Conservation (phyloP, 2,113 vertebrate species). For the Paradisaea rubra region DNA sequence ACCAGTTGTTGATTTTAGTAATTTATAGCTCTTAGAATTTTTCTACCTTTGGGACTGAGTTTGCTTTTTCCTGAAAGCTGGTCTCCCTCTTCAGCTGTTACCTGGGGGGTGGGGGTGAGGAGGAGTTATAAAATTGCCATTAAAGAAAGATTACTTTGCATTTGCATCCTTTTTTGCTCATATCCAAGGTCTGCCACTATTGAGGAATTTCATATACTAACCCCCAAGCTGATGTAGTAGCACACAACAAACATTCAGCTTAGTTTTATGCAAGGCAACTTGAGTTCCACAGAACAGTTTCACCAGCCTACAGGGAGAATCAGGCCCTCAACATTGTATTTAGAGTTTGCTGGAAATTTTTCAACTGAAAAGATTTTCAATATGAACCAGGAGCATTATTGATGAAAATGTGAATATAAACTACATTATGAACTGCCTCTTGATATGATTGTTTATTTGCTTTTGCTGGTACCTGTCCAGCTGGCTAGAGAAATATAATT, state of each 20-base stretch:
- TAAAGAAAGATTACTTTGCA: not conserved
- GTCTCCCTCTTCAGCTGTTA: not conserved
- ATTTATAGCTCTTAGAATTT: not conserved
- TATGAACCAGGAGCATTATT: not conserved
- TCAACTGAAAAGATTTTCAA: not conserved
- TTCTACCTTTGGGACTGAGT: not conserved
- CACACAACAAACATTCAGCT: not conserved
- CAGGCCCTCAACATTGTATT: not conserved
- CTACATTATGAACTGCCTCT: not conserved
- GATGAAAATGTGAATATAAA: slow-evolving; percentile 5
- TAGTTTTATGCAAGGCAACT: not conserved
- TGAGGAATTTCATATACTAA: not conserved
- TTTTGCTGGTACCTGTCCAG: not conserved
- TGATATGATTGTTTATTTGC: not conserved
- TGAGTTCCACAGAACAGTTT: not conserved
- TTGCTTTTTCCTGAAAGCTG: not conserved
- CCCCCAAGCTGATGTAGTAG: not conserved
- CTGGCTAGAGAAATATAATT: not conserved
- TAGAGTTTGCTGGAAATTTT: not conserved
- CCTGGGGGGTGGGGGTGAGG: rapidly evolving
- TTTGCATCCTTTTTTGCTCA: not conserved
- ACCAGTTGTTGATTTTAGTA: not conserved
- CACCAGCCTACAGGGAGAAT: not conserved
- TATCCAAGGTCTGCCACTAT: not conserved
- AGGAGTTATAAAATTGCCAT: not conserved